Base-by-base conservation (phyloP, 2,888 invertebrate genomes). In the Schizaphis graminum region DNA sequence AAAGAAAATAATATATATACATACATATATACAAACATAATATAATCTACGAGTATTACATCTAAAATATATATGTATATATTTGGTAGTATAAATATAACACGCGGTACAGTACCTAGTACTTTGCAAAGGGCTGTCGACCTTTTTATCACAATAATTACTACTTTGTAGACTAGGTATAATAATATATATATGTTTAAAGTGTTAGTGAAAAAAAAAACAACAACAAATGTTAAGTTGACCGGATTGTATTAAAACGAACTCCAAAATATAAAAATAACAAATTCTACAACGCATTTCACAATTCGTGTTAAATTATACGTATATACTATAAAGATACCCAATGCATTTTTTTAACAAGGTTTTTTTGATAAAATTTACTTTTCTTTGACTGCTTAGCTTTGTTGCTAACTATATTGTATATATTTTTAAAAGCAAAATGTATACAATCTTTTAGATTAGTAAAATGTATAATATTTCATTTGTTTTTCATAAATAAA, bases 131-230 rank as follows among this genome's bases (percentile, higher is more conserved):
- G 49, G 35, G 91, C 91, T 91, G 77, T 91, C 91, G 91, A 91
- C 84, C 53, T 84, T 91, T 91, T 91, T 91, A 84, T 91, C 77
- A 61, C 11, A 91, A 84, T 91, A 84, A 91, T 91, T 84, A 56
- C 53, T 91, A 53, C 26, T 84, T 53, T 41, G 91, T 84, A 91
- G 35, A 77, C 35, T 77, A 77, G 77, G 77, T 77, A 77, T 77
- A 77, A 77, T 77, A 77, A 77, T 77, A 77, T 77, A 77, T n/a
- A n/a, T 77, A 77, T 77, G 8, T 35, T 77, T 35, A 35, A 35
- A 35, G 77, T 84, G 53, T 41, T 3, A 28, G 91, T 21, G 77
- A 77, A 77, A 77, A 21, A 84, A 53, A 56, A 5, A 53, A 21
- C 21, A 53, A 53, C 21, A 53, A 91, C 53, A 28, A 10, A n/a